Base-by-base conservation (phyloP, 2,888 invertebrate species). In the Brachypalpus laphriformis region DNA sequence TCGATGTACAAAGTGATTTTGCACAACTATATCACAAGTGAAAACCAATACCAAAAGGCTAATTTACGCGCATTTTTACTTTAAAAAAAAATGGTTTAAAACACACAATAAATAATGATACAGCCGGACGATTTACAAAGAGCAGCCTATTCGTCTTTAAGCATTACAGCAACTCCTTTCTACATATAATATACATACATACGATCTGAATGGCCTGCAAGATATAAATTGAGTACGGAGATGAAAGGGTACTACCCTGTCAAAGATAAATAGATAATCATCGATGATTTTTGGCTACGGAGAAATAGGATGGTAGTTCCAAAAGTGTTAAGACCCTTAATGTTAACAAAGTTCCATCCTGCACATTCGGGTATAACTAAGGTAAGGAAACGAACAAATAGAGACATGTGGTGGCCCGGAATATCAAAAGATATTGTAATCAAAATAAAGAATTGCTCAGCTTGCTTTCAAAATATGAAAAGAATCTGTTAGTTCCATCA, bases 281-380 rank as follows among this genome's bases (percentile, higher is more conserved):
- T 57, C 3, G 57, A 57, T 57, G 57, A 20, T 20, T n/a, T 57
- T 9, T 9, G 37, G 2, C 18, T 56, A 18, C 56, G 56, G 2
- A 37, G 8, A 37, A 57, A 20, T 2, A 57, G 57, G 11, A 37
- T 57, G 37, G n/a, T 57, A 9, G n/a, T 57, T 18, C 57, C 16
- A 40, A 20, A 37, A 37, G 2, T 18, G 3, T 14, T 40, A 40
- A 40, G 40, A 14, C 40, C 5, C 18, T 20, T 37, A 31, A 57
- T 57, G 57, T 7, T 57, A 18, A 14, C 9, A 3, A 66, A 66
- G 18, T 11, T 66, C 11, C 66, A 61, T 16, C 9, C 22, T 7
- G 45, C 45, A 1, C 42, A 61, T 14, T 61, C 45, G 61, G 45
- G 61, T 9, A 61, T 45, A 61, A 61, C 51, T 4, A 66, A 56